Evolutionary conservation across 2,113 vertebrate genomes (phyloP), one percentile per base, ranked within the genome.

Genomic region (Brevimyrus niger): DNA sequence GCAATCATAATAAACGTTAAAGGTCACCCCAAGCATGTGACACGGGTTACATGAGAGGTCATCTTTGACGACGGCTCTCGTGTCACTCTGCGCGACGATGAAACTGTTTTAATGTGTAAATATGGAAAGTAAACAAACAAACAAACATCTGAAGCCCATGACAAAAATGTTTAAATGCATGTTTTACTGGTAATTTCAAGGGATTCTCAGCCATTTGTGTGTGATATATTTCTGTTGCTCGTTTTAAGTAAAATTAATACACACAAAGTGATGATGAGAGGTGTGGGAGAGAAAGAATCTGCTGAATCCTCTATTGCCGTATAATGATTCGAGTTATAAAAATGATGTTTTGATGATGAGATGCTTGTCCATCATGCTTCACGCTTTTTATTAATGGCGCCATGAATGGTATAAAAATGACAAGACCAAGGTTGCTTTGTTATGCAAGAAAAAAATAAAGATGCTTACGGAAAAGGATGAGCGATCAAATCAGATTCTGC

Each of bases 141-240:
- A 44, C n/a, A 42, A 83, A 53, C 80, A 89, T 44, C 44, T 55
- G 82, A 89, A 89, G 88, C 88, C 88, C 88, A 42, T 89, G 88
- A 89, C 88, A 89, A 89, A 89, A 89, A 89, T 83, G 42, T 87
- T 15, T 17, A 46, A 46, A 38, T 38, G 88, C 65, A 88, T 76
- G 69, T 80, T 51, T 50, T 17, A 13, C 65, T 38, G n/a, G 65
- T 83, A 21, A 51, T 82, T 89, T 17, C 51, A 13, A 55, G 35
- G 48, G 46, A 83, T 15, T 83, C 76, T 89, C 46, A 51, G 46
- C 46, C 38, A 42, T 89, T 51, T 80, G 65, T 88, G 48, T 82
- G 76, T 44, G 53, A 61, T 61, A 87, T 44, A 73, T 83, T 44
- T 80, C 61, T 88, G 69, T 35, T 80, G 27, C 17, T 51, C 82